Conservation (phyloP, 2,113 vertebrate species). For the Centrocercus urophasianus region DNA sequence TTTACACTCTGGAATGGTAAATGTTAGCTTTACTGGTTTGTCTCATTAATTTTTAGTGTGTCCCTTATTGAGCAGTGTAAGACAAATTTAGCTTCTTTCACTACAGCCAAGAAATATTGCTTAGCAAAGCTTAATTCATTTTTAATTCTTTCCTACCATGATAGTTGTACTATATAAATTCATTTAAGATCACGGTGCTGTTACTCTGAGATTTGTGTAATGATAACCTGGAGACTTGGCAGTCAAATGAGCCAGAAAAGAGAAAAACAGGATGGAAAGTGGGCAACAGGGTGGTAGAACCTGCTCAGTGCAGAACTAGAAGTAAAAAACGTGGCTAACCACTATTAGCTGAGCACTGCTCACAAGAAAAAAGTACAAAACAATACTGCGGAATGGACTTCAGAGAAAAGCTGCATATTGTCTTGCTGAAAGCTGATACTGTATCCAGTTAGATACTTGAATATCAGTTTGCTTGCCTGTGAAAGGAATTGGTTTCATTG, state of each 20-base stretch:
- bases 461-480: not conserved
- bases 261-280: not conserved
- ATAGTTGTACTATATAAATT: not conserved
- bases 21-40: not conserved
- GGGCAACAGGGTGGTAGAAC: not conserved
- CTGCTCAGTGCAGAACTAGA: not conserved
- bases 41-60: rapidly evolving
- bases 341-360: not conserved
- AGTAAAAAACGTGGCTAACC: not conserved
- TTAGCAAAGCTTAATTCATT: not conserved
- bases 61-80: not conserved
- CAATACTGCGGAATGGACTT: not conserved
- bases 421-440: not conserved
- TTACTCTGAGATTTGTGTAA: not conserved
- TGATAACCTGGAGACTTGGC: not conserved
- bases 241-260: not conserved
- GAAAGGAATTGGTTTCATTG: not conserved
- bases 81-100: not conserved
- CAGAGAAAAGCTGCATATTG: not conserved
- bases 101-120: not conserved
- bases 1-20: not conserved
- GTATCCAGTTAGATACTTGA: not conserved
- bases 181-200: not conserved
- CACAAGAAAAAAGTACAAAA: conserved; percentile 24
- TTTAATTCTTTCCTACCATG: not conserved